These are phyloP conservation scores for Epinephelus coioides DNA, from an alignment of 2,797 vertebrate genomes.

Conservation along the genomic window DNA sequence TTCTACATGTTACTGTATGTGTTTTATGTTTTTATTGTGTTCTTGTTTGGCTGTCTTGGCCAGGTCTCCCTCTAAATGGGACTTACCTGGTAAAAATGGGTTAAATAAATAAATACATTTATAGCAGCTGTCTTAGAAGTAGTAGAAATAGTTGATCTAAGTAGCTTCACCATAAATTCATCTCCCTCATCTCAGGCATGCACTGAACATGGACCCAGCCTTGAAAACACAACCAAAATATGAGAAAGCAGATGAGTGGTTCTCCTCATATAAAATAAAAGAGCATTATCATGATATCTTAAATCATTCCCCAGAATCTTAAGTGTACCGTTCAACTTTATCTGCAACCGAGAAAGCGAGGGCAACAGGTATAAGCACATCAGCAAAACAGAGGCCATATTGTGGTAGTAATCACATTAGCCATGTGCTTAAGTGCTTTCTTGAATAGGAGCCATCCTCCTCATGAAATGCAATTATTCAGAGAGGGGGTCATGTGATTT, in stretches of 20 bases:
- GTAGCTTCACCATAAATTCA: background rate
- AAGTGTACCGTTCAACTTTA: background rate
- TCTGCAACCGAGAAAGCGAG: slow-evolving; percentile 15
- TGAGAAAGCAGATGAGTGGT: background rate
- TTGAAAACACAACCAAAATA: background rate
- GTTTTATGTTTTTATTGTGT: too few species aligned
- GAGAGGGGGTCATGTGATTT: slow-evolving; percentile 81
- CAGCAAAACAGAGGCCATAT: slow-evolving; percentile 77
- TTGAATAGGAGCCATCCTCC: slow-evolving; percentile 74
- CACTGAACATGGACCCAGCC: background rate
- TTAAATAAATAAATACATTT: too few species aligned
- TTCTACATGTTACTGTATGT: too few species aligned
- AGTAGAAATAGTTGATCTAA: background rate
- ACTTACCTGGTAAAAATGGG: too few species aligned
- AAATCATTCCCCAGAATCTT: slow-evolving; percentile 11
- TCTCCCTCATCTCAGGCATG: background rate
- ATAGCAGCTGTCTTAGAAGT: background rate
- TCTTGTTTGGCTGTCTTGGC: too few species aligned
- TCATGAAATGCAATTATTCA: slow-evolving; percentile 80
- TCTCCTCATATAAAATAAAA: background rate
- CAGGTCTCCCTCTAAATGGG: too few species aligned
- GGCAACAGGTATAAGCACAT: slow-evolving; percentile 40
- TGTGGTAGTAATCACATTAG: slow-evolving; percentile 87
- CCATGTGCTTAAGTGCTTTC: slow-evolving; percentile 78
- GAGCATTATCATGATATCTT: background rate